These are phyloP conservation scores for Probosciger aterrimus DNA, from an alignment of 2,113 vertebrate genomes.

Conservation along the genomic window DNA sequence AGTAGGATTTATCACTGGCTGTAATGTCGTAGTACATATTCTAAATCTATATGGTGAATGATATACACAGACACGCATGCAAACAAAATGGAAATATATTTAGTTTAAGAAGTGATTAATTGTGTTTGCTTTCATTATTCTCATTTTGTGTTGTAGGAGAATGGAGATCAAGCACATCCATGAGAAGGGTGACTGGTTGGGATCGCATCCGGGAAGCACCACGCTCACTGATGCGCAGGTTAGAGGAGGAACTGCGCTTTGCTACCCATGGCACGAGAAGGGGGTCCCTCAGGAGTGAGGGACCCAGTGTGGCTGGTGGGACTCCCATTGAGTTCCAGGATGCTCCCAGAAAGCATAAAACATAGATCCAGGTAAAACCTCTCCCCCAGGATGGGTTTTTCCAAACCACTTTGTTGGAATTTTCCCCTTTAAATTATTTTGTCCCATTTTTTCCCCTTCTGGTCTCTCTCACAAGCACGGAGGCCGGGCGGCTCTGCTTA, in stretches of 20 bases:
- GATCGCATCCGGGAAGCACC: not conserved
- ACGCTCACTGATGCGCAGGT: not conserved
- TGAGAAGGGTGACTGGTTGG: not conserved
- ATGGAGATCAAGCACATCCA: conserved; percentile 23
- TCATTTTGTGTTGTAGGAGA: conserved; percentile 37
- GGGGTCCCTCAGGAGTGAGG: not conserved
- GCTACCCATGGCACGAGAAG: accelerated
- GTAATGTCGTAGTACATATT: conserved; percentile 13
- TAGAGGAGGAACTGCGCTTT: conserved; percentile 1
- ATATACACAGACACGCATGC: conserved; percentile 18
- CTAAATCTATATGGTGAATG: conserved; percentile 27
- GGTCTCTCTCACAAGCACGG: conserved; percentile 52
- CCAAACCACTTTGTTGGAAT: not conserved
- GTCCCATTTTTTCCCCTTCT: not conserved
- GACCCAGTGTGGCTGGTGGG: not conserved
- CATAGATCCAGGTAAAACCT: not conserved
- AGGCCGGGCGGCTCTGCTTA: conserved; percentile 66
- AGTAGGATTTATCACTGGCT: conserved; percentile 65
- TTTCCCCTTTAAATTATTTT: conserved; percentile 24
- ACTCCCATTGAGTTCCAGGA: not conserved
- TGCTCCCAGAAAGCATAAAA: not conserved
- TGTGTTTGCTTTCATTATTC: conserved; percentile 60
- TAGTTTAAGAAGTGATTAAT: conserved; percentile 61
- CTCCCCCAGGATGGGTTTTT: not conserved
- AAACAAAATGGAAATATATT: conserved; percentile 59